Percentiles rank a stretch among this genome's conserved stretches.
These are phyloP conservation scores for Ginglymostoma cirratum DNA, from an alignment of 2,113 vertebrate species.

Conservation along the genomic window DNA sequence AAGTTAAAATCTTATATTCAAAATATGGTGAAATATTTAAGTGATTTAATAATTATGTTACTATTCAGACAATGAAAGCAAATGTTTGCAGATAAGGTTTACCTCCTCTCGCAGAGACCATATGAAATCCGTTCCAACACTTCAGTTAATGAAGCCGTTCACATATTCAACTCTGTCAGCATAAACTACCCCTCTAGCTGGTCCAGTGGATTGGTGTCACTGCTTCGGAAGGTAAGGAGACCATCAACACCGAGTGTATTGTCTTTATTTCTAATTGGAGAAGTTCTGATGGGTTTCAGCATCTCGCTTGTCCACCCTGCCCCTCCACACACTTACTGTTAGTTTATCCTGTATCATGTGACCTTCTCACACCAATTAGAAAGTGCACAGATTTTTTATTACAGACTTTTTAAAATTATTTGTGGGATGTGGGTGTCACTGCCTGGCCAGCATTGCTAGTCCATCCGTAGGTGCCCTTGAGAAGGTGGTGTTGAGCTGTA, in stretches of 20 bases:
- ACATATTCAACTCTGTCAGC: conserved; percentile 67
- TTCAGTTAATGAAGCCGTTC: conserved; percentile 71
- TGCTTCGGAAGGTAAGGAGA: conserved; percentile 75
- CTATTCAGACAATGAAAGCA: background rate
- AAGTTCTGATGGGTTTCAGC: background rate
- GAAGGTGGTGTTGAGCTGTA: too few species aligned
- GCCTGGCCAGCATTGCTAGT: too few species aligned
- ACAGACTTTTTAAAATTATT: too few species aligned
- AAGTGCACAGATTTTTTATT: background rate
- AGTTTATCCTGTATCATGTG: background rate
- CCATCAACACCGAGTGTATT: background rate
- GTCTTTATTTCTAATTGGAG: background rate
- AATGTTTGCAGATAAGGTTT: background rate
- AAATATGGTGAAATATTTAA: background rate
- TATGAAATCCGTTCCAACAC: conserved; percentile 80
- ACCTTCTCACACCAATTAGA: background rate
- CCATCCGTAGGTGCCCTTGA: too few species aligned
- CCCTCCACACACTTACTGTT: background rate
- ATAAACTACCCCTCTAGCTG: conserved; percentile 77
- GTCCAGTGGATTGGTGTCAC: conserved; percentile 75
- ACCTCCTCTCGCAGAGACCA: conserved; percentile 67
- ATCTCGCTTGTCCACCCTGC: background rate
- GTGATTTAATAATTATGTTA: background rate
- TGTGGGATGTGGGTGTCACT: too few species aligned
- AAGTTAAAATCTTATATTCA: background rate